Percentiles rank a stretch among this genome's conserved stretches.
phyloP scores from a whole-genome alignment of 1,140 invertebrate genomes.

The Batillaria attramentaria region DNA sequence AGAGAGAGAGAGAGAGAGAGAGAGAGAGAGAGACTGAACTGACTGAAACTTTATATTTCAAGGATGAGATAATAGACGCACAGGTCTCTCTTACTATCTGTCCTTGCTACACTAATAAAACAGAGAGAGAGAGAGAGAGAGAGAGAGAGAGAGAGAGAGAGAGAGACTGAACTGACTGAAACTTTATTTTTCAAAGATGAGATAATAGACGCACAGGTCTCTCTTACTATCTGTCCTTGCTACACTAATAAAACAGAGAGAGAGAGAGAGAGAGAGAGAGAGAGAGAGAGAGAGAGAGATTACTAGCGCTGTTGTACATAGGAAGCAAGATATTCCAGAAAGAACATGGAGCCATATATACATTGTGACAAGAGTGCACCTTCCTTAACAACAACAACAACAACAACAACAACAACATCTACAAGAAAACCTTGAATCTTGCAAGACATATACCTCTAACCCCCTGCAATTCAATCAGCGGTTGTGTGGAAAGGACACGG shows the following conservation, averaged over 20 bases:
- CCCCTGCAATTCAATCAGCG: too few species aligned
- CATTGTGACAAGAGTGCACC: too few species aligned
- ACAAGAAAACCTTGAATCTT: too few species aligned
- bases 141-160: neutral
- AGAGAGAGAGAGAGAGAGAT: neutral
- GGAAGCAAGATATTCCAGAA: too few species aligned
- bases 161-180: neutral
- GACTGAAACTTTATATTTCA: neutral
- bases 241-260: neutral
- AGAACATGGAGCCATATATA: neutral
- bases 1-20: constrained; percentile 2
- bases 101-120: neutral
- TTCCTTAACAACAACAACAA: too few species aligned
- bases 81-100: neutral
- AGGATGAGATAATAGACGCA: neutral
- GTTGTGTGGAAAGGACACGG: too few species aligned
- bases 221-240: too few species aligned
- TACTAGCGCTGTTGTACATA: neutral
- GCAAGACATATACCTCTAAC: too few species aligned
- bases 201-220: too few species aligned
- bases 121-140: constrained; percentile 10
- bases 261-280: neutral
- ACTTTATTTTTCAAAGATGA: neutral
- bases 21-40: neutral
- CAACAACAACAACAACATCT: too few species aligned